Evolutionary conservation across 2,797 vertebrate genomes (phyloP).

Genomic region (Coregonus ussuriensis): DNA sequence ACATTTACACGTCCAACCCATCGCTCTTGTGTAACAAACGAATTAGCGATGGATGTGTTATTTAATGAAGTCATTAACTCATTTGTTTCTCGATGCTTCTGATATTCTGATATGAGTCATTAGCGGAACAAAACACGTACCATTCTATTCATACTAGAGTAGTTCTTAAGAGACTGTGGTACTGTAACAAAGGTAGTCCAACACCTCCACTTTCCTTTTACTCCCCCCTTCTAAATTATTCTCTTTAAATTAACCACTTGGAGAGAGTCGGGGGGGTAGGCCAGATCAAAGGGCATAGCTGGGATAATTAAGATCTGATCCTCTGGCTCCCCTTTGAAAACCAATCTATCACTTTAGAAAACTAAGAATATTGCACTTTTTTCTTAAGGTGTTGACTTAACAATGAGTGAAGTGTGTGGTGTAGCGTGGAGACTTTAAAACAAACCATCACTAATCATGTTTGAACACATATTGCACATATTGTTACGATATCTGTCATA

Average conservation of each 20-base stretch:
- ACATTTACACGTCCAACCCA: neutral
- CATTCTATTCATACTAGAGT: neutral
- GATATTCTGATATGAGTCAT: neutral
- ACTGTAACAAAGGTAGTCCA: conserved; percentile 31
- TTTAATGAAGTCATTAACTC: neutral
- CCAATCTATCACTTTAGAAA: conserved; percentile 61
- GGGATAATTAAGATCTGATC: conserved; percentile 68
- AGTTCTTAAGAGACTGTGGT: conserved; percentile 24
- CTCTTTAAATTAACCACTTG: conserved; percentile 55
- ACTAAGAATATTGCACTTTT: conserved; percentile 42
- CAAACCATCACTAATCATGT: conserved; percentile 38
- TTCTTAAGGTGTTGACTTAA: no score
- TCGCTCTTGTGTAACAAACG: neutral
- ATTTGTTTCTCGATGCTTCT: neutral
- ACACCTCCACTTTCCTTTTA: neutral
- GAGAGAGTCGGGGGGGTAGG: conserved; percentile 48
- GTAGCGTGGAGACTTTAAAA: no score
- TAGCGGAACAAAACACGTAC: neutral
- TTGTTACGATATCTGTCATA: neutral
- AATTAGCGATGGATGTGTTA: neutral
- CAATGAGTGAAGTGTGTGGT: no score
- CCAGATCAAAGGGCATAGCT: conserved; percentile 66
- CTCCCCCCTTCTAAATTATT: conserved; percentile 45
- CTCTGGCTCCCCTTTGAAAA: conserved; percentile 58
- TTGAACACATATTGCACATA: neutral